Evolutionary conservation across 2,113 vertebrate genomes (phyloP).

Genomic region (Rostratula benghalensis): DNA sequence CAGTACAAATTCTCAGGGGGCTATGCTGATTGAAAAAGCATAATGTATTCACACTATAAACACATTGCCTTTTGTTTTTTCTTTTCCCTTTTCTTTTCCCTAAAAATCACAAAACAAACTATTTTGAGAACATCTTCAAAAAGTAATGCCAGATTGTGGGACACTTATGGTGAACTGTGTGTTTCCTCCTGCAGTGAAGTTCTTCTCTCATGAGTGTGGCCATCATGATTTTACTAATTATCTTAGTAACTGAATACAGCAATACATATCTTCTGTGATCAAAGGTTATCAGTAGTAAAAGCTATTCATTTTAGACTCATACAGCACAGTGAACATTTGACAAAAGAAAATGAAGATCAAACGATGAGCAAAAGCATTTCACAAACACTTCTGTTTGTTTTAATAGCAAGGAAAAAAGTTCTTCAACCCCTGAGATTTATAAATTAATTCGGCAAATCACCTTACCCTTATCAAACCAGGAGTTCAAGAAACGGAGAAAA

Average conservation of each 20-base stretch:
- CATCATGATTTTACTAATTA: background rate
- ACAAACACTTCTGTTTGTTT: background rate
- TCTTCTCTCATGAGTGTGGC: background rate
- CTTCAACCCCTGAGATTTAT: background rate
- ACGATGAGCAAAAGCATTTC: background rate
- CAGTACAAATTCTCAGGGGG: background rate
- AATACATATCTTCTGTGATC: background rate
- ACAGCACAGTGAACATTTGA: background rate
- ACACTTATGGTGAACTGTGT: background rate
- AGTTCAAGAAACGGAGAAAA: background rate
- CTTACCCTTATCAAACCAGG: background rate
- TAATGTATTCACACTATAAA: slow-evolving; percentile 14
- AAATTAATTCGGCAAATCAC: background rate
- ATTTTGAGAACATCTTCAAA: slow-evolving; percentile 46
- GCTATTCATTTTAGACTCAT: background rate
- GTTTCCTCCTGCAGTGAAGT: background rate
- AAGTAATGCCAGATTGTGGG: background rate
- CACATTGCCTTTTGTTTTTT: slow-evolving; percentile 4
- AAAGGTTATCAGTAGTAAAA: background rate
- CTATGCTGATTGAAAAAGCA: background rate
- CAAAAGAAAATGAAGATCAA: background rate
- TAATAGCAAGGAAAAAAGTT: background rate
- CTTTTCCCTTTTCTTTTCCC: background rate
- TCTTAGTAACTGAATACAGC: background rate
- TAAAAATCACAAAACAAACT: background rate